Percentiles rank a stretch among this genome's conserved stretches.
These are phyloP conservation scores for Eciton burchellii DNA, from an alignment of 1,140 invertebrate species.

Conservation along the genomic window DNA sequence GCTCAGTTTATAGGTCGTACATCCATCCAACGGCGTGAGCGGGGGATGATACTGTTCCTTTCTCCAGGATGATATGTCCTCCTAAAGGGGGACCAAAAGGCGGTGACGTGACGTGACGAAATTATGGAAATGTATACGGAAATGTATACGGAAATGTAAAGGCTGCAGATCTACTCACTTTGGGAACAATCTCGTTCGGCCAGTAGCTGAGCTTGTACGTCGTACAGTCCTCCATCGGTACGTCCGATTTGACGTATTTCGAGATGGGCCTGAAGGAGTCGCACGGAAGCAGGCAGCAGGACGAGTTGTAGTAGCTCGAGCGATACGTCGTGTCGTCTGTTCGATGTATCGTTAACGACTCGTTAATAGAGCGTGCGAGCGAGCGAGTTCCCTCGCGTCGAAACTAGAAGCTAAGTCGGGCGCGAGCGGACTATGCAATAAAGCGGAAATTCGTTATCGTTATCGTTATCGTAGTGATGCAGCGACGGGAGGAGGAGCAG, in stretches of 20 bases:
- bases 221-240: conserved; percentile 86
- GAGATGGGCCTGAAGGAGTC: conserved; percentile 83
- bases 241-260: conserved; percentile 84
- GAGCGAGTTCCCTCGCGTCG: too few species aligned
- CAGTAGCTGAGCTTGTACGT: conserved; percentile 82
- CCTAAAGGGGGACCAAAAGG: conserved; percentile 64
- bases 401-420: too few species aligned
- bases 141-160: not conserved
- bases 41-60: conserved; percentile 79
- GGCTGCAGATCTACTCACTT: conserved; percentile 52
- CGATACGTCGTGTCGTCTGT: conserved; percentile 87
- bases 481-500: too few species aligned
- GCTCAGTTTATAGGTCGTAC: conserved; percentile 87
- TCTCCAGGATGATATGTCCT: conserved; percentile 71
- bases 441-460: not conserved
- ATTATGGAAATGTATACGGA: too few species aligned
- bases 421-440: too few species aligned
- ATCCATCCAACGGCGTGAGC: conserved; percentile 81
- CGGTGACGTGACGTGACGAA: too few species aligned
- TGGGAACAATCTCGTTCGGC: conserved; percentile 67
- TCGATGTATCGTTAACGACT: not conserved
- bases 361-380: too few species aligned
- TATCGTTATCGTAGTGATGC: not conserved
- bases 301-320: conserved; percentile 85
- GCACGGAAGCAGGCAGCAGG: conserved; percentile 78